Evolutionary conservation across 92 coral and sea anemone genomes (phyloP), one percentile per base, ranked within the genome.

Genomic region (Paragorgia papillata): DNA sequence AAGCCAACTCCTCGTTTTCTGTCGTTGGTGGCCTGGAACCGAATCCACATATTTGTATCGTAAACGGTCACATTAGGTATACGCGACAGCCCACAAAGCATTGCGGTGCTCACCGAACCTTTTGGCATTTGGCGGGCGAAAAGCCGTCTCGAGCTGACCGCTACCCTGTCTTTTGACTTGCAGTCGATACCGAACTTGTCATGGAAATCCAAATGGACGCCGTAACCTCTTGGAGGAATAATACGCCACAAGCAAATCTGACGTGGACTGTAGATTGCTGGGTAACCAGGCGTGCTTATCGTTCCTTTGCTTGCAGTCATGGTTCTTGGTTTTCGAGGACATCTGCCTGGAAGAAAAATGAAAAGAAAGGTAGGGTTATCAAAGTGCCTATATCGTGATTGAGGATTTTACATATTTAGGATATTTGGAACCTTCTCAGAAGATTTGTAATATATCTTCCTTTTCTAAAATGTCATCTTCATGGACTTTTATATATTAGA

Each of bases 181-280:
- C 83, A 43, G 13, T 7, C 65, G 27, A 93, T 90, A 24, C 86
- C 89, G 49, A 93, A 90, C 29, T 74, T 46, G 18, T 91, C 51
- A 22, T 86, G 80, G 65, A 93, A 93, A 27, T 84, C 81, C 81
- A 93, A 32, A 10, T 76, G 85, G 20, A 93, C 89, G 60, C 73
- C 66, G 79, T 60, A 93, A 5, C 75, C 75, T 48, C 12, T 15
- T 13, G 58, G 58, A 0, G 48, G 96, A 35, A 37, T 82, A 29
- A 92, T 90, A 22, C 76, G 88, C 96, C 96, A 92, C 59, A 88
- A 84, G 41, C 97, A 92, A 40, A 85, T 76, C 57, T 93, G 97
- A 29, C 57, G 54, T 50, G 83, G 81, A 15, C 56, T 66, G 63
- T 88, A 85, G 17, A 58, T 40, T 18, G 71, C 75, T 18, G 97